Conservation (phyloP, 2,888 invertebrate species). For the Linnaemya vulpina region DNA sequence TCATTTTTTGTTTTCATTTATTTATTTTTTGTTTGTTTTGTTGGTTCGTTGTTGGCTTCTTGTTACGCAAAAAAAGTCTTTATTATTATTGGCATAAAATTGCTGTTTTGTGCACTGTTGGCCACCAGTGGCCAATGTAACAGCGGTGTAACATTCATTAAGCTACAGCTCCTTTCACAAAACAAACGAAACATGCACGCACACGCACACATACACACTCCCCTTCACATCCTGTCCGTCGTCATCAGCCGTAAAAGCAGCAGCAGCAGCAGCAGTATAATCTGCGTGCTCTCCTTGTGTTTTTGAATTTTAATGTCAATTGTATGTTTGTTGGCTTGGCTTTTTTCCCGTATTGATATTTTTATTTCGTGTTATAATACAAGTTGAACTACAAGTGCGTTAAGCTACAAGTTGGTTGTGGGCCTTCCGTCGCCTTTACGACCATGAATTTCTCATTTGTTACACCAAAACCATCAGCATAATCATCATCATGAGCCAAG, state of each 20-base stretch:
- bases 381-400: background rate
- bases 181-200: background rate
- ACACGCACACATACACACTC: background rate
- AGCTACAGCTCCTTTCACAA: background rate
- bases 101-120: slow-evolving; percentile 63
- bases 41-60: slow-evolving; percentile 24
- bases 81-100: slow-evolving; percentile 68
- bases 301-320: slow-evolving; percentile 37
- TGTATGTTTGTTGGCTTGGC: slow-evolving; percentile 1
- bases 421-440: slow-evolving; percentile 27
- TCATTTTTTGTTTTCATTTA: background rate
- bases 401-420: slow-evolving; percentile 13
- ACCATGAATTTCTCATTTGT: slow-evolving; percentile 49
- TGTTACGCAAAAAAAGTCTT: slow-evolving; percentile 27
- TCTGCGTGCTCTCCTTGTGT: slow-evolving; percentile 10
- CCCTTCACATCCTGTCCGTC: slow-evolving; percentile 17
- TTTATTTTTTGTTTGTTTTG: background rate
- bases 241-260: background rate
- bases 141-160: slow-evolving; percentile 37
- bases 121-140: slow-evolving; percentile 48
- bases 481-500: slow-evolving; percentile 4
- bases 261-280: background rate
- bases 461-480: slow-evolving; percentile 24
- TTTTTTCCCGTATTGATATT: slow-evolving; percentile 15
- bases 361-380: slow-evolving; percentile 33